Percentiles rank a stretch among this genome's conserved stretches.
These are phyloP conservation scores for Pangasius larnaudii DNA, from an alignment of 2,797 vertebrate species.

Conservation along the genomic window DNA sequence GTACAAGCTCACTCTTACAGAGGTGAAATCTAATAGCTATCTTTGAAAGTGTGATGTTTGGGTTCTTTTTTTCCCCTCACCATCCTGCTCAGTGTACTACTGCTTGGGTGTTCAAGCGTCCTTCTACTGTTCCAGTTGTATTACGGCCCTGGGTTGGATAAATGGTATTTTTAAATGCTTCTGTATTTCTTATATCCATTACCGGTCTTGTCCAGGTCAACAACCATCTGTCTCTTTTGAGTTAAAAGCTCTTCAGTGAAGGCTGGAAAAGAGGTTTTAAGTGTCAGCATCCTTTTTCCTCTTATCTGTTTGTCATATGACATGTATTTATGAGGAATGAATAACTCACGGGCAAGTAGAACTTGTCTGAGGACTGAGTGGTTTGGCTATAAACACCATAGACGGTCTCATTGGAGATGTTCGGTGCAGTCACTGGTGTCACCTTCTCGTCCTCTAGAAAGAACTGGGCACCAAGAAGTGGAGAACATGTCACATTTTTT, in stretches of 20 bases:
- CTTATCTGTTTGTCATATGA: background rate
- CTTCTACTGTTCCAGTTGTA: background rate
- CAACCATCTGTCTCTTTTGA: background rate
- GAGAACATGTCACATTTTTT: background rate
- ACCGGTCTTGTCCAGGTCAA: background rate
- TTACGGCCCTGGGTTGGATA: background rate
- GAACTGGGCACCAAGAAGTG: slow-evolving; percentile 76
- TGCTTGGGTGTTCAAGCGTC: background rate
- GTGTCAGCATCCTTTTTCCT: background rate
- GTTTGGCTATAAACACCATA: slow-evolving; percentile 66
- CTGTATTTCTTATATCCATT: background rate
- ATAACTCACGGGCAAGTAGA: slow-evolving; percentile 92
- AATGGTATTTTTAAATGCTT: background rate
- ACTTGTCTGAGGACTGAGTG: slow-evolving; percentile 74
- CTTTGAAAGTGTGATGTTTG: background rate
- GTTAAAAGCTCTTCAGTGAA: background rate
- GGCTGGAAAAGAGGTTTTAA: background rate
- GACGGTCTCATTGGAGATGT: slow-evolving; percentile 83
- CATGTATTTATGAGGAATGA: background rate
- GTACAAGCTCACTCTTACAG: background rate
- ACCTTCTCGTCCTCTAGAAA: slow-evolving; percentile 83
- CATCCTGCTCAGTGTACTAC: background rate
- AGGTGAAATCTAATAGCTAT: background rate
- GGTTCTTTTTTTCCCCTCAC: background rate
- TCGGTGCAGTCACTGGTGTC: slow-evolving; percentile 68